phyloP scores from a whole-genome alignment of 2,113 vertebrate species.

The Rousettus leschenaultii region DNA sequence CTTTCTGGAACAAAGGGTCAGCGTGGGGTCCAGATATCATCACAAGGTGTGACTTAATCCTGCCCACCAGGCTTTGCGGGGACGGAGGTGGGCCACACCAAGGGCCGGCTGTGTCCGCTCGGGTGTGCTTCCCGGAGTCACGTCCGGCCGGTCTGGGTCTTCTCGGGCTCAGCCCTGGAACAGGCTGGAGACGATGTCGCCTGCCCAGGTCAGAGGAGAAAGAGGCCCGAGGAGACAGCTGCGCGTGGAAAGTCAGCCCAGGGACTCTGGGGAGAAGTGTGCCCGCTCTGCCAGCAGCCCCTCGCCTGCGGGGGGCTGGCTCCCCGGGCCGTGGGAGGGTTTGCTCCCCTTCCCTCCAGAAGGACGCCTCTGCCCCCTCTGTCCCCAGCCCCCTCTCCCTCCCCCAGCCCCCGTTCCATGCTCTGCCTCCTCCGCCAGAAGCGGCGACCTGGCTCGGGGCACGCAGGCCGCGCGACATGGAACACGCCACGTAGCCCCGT shows the following conservation, averaged over 20 bases:
- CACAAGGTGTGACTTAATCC: neutral
- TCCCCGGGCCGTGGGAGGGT: neutral
- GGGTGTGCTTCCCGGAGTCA: fast-evolving
- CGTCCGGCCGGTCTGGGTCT: fast-evolving
- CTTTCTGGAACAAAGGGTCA: neutral
- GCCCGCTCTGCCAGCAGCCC: neutral
- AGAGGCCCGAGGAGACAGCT: fast-evolving
- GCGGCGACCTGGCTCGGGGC: neutral
- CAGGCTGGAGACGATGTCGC: fast-evolving
- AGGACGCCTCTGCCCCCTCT: neutral
- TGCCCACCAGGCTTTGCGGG: fast-evolving
- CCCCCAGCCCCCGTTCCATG: no score
- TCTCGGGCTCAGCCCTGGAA: neutral
- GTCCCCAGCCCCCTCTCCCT: no score
- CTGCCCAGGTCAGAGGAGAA: neutral
- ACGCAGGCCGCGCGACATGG: fast-evolving
- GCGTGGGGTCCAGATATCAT: neutral
- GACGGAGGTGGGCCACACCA: fast-evolving
- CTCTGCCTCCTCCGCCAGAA: neutral
- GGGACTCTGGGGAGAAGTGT: fast-evolving
- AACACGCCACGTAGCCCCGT: neutral
- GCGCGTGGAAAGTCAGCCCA: fast-evolving
- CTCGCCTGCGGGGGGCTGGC: no score
- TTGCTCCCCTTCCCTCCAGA: no score
- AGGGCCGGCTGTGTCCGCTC: fast-evolving